Evolutionary conservation across 2,888 invertebrate species (phyloP).

Genomic region (Tribolium freemani): DNA sequence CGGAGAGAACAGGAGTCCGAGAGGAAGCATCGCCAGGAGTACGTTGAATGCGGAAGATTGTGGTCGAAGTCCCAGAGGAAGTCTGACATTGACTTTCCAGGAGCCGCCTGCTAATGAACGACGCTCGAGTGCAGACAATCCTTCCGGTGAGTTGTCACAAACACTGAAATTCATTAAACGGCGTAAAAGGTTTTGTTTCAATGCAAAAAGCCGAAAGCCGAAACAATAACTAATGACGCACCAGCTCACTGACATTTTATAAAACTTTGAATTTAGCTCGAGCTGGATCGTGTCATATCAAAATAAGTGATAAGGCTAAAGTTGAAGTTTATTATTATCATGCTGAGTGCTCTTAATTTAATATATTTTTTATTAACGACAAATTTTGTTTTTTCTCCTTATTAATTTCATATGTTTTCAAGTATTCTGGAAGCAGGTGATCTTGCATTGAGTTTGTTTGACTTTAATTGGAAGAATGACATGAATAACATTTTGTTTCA

Average conservation of each 20-base stretch:
- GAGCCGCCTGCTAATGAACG: conserved; percentile 73
- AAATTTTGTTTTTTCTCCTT: too few species aligned
- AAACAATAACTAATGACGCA: background rate
- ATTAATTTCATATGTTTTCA: too few species aligned
- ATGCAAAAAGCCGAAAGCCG: background rate
- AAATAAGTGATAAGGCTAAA: too few species aligned
- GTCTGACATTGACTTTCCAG: conserved; percentile 75
- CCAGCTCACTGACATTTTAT: background rate
- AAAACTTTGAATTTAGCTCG: too few species aligned
- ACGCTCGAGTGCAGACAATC: conserved; percentile 74
- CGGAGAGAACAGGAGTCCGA: conserved; percentile 73
- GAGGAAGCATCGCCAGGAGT: conserved; percentile 74
- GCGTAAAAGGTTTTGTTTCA: background rate
- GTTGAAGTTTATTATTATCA: too few species aligned
- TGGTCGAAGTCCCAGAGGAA: conserved; percentile 72
- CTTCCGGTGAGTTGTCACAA: conserved; percentile 66
- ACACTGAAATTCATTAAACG: conserved; percentile 1
- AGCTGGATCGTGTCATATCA: too few species aligned
- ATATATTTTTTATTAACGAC: too few species aligned
- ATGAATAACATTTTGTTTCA: too few species aligned
- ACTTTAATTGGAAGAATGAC: too few species aligned
- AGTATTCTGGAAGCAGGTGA: too few species aligned
- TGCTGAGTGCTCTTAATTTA: too few species aligned
- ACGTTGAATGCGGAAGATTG: conserved; percentile 67
- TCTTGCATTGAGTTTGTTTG: too few species aligned